Evolutionary conservation across 2,113 vertebrate genomes (phyloP), one percentile per base, ranked within the genome.

Genomic region (Vireo altiloquus): DNA sequence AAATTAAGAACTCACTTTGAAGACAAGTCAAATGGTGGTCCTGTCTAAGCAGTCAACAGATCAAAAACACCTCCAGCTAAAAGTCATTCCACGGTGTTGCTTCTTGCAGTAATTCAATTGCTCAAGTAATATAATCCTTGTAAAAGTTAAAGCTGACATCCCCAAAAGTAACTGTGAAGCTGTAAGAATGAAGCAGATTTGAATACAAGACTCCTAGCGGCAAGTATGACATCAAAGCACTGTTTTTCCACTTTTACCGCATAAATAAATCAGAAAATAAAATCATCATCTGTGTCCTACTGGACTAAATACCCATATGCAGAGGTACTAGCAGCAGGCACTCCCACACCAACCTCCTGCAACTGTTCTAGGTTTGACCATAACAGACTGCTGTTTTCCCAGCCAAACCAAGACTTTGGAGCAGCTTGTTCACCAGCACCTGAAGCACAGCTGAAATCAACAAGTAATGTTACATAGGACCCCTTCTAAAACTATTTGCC

Each of bases 191-290:
- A 70, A 78, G 27, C 24, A 66, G 60, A 72, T 59, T 2, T 22
- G n/a, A 57, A 37, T 14, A 65, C 0, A 0, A 61, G 22, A 63
- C 35, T 81, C 31, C 37, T n/a, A 61, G 7, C 0, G 0, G 20
- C 7, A 7, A 86, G 13, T 2, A 54, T 21, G 19, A 75, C 52
- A 59, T 17, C 11, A 16, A 90, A 89, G 30, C 68, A 54, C 33
- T 21, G 3, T 14, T 69, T 80, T 75, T 57, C 15, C 37, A 64
- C 47, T 74, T 90, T 12, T 37, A 80, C 17, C 10, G 30, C n/a
- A 40, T 6, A 18, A 53, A 92, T 37, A 39, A 35, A 54, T 19
- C 6, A 31, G 35, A 59, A 84, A 82, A 91, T 24, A 75, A 68
- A 61, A 59, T 7, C 4, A 47, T 28, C 3, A 0, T 19, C n/a